These are phyloP conservation scores for Epiblema foenella DNA, from an alignment of 2,888 invertebrate genomes.

Conservation along the genomic window DNA sequence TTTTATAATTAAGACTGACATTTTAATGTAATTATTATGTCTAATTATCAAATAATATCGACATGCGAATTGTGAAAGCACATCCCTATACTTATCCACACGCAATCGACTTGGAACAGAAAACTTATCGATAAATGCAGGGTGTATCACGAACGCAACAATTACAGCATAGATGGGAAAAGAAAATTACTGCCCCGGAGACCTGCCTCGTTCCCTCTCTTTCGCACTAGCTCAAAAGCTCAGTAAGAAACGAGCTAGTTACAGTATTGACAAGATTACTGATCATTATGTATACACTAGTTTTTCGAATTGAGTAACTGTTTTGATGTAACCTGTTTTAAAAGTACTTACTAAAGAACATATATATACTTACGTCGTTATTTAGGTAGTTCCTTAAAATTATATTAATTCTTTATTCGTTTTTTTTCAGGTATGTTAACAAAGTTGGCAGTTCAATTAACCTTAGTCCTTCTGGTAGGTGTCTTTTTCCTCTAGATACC, in stretches of 20 bases:
- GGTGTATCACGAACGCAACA: slow-evolving; percentile 58
- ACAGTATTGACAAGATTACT: slow-evolving; percentile 58
- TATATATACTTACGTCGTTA: neutral
- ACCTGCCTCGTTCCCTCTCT: slow-evolving; percentile 55
- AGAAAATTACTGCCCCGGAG: slow-evolving; percentile 59
- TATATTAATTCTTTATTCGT: neutral
- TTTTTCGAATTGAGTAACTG: slow-evolving; percentile 47
- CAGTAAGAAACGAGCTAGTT: slow-evolving; percentile 10
- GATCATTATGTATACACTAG: slow-evolving; percentile 52
- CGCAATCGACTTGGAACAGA: slow-evolving; percentile 55
- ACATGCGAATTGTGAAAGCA: slow-evolving; percentile 29
- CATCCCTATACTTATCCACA: slow-evolving; percentile 52
- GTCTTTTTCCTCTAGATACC: too few species aligned
- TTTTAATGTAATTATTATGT: neutral
- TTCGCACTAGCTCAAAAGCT: slow-evolving; percentile 46
- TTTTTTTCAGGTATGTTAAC: slow-evolving; percentile 21
- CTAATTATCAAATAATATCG: slow-evolving; percentile 17
- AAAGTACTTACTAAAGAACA: neutral
- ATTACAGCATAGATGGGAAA: slow-evolving; percentile 65
- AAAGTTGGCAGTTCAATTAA: neutral
- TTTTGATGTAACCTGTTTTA: slow-evolving; percentile 5
- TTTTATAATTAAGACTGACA: slow-evolving; percentile 17
- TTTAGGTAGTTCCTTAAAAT: neutral
- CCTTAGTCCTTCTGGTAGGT: neutral
- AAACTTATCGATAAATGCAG: slow-evolving; percentile 63